Conservation (phyloP, 2,797 vertebrate species). For the Chloroceryle inda region DNA sequence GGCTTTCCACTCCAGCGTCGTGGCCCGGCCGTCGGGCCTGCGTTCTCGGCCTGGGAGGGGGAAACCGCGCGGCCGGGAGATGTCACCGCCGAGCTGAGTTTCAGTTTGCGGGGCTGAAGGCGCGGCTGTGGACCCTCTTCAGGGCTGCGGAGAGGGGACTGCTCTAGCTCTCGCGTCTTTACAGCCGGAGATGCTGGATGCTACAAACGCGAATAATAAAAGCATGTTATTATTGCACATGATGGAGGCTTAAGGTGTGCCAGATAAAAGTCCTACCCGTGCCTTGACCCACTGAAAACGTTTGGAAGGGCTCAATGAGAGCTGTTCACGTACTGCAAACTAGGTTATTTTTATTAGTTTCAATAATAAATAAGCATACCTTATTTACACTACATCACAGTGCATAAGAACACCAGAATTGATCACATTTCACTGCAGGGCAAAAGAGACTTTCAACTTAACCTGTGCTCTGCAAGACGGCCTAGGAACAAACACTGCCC, state of each 20-base stretch:
- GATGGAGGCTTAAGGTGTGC: accelerated
- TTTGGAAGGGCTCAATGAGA: neutral
- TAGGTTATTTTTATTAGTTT: neutral
- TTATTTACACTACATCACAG: neutral
- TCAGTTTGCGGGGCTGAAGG: accelerated
- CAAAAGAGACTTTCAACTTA: neutral
- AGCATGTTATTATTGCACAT: neutral
- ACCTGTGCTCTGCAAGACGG: neutral
- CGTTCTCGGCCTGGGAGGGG: neutral
- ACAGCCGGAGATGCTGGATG: accelerated
- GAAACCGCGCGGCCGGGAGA: neutral
- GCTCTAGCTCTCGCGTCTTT: accelerated
- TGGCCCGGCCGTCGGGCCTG: neutral
- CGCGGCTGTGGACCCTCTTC: accelerated
- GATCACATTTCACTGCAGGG: neutral
- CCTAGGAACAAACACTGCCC: accelerated
- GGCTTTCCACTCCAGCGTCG: too few relatives aligned
- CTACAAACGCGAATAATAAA: neutral
- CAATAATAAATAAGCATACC: neutral
- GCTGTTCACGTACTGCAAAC: neutral
- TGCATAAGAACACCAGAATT: neutral
- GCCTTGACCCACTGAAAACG: neutral
- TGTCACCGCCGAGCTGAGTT: neutral
- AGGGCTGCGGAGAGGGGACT: neutral
- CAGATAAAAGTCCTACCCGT: accelerated